phyloP scores from a whole-genome alignment of 2,888 invertebrate genomes.

The Drosophila atroscutellata region DNA sequence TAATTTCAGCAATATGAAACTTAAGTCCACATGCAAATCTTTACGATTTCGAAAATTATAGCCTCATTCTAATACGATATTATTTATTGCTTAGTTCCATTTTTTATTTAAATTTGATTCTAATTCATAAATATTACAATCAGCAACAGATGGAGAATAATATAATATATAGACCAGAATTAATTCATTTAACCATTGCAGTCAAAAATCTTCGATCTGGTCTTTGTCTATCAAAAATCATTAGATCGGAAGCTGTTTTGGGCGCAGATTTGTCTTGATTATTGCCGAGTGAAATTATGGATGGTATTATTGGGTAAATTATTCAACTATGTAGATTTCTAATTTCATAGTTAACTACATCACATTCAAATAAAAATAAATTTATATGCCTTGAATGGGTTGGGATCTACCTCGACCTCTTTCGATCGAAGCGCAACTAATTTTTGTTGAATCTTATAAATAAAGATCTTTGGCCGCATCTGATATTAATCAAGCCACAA shows the following conservation, averaged over 20 bases:
- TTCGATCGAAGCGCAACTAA: constrained; percentile 40
- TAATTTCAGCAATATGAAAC: not conserved
- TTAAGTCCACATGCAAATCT: not conserved
- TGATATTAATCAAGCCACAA: constrained; percentile 57
- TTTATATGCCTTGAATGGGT: not conserved
- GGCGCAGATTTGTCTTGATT: not conserved
- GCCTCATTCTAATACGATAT: not conserved
- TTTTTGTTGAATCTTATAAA: constrained; percentile 55
- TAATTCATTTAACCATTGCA: too few relatives aligned
- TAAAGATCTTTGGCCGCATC: constrained; percentile 52
- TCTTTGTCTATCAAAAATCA: too few relatives aligned
- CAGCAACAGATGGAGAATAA: not conserved
- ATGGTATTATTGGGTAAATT: not conserved
- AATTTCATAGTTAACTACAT: constrained; percentile 4
- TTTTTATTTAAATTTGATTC: not conserved
- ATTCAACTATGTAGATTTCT: not conserved
- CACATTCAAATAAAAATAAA: not conserved
- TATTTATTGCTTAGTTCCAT: not conserved
- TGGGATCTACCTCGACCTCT: constrained; percentile 2
- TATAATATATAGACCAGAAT: not conserved
- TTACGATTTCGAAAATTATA: not conserved
- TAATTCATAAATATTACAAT: not conserved
- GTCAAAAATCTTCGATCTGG: too few relatives aligned
- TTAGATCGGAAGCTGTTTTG: not conserved
- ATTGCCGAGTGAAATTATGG: not conserved